Conservation (phyloP, 2,797 vertebrate genomes). For the Alectoris magna region DNA sequence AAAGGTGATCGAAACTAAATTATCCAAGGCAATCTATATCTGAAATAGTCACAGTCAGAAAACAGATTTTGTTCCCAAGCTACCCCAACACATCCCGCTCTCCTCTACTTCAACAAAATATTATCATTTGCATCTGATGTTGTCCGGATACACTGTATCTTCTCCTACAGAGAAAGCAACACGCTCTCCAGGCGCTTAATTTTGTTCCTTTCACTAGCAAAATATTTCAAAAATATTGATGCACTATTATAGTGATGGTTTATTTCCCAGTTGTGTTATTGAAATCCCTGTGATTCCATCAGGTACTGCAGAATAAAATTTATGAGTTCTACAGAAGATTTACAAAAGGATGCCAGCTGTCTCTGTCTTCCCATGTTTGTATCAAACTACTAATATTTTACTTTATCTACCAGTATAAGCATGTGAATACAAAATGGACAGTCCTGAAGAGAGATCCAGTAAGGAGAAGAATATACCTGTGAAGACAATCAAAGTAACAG, state of each 20-base stretch:
- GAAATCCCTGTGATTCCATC: neutral
- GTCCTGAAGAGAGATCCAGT: neutral
- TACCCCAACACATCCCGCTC: neutral
- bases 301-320: neutral
- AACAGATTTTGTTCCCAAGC: neutral
- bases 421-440: neutral
- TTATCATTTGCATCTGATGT: neutral
- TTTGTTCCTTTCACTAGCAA: neutral
- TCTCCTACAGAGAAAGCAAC: neutral
- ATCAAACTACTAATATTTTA: neutral
- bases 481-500: neutral
- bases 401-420: neutral
- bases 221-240: neutral
- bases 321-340: neutral
- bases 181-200: neutral
- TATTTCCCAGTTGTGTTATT: neutral
- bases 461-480: neutral
- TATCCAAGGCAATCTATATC: neutral
- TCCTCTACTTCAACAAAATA: neutral
- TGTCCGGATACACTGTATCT: rapidly evolving
- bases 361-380: neutral
- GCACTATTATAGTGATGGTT: neutral
- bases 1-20: neutral
- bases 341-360: neutral
- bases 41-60: neutral